phyloP scores from a whole-genome alignment of 2,797 vertebrate species.

The Pangasius mekongensis region DNA sequence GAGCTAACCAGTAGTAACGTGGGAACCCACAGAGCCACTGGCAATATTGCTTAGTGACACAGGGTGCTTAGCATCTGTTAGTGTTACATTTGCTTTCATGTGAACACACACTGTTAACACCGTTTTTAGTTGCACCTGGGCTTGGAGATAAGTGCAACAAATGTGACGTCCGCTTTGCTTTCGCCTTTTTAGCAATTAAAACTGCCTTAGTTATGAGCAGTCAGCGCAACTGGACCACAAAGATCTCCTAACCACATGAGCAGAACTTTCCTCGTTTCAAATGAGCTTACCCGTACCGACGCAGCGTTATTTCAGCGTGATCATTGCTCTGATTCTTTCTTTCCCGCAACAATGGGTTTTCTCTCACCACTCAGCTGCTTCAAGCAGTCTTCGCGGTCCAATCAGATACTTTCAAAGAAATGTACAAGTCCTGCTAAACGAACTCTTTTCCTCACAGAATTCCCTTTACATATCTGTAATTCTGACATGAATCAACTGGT shows the following conservation, averaged over 20 bases:
- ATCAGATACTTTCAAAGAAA: neutral
- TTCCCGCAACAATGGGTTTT: neutral
- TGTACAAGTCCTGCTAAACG: neutral
- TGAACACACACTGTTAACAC: neutral
- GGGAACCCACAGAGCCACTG: neutral
- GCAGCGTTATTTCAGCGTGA: neutral
- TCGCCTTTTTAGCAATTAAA: neutral
- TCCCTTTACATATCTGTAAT: neutral
- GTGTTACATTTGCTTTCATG: neutral
- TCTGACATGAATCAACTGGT: neutral
- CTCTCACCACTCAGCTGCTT: neutral
- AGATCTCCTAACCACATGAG: neutral
- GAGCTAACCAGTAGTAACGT: neutral
- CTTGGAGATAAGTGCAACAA: neutral
- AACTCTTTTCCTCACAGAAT: neutral
- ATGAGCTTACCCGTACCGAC: neutral
- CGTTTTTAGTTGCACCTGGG: neutral
- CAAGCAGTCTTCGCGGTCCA: neutral
- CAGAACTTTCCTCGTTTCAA: neutral
- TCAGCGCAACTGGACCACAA: neutral
- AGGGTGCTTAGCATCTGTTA: neutral
- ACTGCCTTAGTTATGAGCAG: neutral
- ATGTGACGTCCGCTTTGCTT: neutral
- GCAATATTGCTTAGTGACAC: neutral
- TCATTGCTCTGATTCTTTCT: neutral